A percentile compares a stretch with the other conserved stretches of the same genome.
phyloP scores from a whole-genome alignment of 2,797 vertebrate genomes.

The Acomys russatus region DNA sequence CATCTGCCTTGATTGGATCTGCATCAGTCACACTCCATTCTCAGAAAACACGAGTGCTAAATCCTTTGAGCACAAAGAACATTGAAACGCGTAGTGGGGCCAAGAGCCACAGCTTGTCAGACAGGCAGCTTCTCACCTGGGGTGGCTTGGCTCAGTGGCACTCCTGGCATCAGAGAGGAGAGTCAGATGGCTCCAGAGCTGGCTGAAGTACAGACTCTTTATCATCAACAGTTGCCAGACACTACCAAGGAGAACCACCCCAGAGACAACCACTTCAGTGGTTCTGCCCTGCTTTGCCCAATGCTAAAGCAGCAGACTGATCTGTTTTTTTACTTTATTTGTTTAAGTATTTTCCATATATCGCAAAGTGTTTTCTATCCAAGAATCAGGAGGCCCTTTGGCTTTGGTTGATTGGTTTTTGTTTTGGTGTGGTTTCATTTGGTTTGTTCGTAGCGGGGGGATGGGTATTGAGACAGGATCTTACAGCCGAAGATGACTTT shows the following conservation, averaged over 20 bases:
- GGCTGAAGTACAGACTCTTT: background rate
- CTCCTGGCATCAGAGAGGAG: background rate
- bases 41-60: conserved; percentile 3
- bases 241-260: rapidly evolving
- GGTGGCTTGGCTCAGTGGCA: background rate
- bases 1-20: background rate
- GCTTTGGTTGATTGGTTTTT: background rate
- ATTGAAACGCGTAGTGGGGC: background rate
- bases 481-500: background rate
- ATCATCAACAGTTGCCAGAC: background rate
- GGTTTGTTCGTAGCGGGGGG: background rate
- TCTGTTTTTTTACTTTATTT: background rate
- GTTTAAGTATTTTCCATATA: background rate
- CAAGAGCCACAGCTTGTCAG: background rate
- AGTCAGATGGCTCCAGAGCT: background rate
- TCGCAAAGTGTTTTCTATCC: background rate
- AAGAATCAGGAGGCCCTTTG: background rate
- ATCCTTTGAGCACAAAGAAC: background rate
- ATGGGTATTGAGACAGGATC: background rate
- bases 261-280: rapidly evolving
- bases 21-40: background rate
- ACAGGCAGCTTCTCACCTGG: background rate
- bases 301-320: background rate
- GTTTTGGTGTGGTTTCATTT: too few species aligned
- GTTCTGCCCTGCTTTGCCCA: background rate